Conservation (phyloP, 2,888 invertebrate genomes). For the Leucania comma region DNA sequence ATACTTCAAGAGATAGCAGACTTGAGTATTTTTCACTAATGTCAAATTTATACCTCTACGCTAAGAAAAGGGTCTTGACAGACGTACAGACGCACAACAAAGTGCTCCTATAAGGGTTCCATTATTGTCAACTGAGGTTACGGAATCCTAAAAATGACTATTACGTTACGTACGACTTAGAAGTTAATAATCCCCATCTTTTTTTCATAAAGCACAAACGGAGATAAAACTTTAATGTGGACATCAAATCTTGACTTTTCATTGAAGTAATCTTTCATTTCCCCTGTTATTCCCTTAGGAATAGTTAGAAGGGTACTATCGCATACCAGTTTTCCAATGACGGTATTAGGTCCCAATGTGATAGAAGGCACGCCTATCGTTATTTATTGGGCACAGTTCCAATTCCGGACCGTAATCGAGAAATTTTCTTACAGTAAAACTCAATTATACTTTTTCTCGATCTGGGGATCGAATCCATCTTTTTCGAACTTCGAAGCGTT, state of each 20-base stretch:
- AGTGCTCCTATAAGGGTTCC: no score
- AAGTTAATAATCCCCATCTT: slow-evolving; percentile 16
- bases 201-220: slow-evolving; percentile 29
- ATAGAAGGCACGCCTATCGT: slow-evolving; percentile 62
- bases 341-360: slow-evolving; percentile 55
- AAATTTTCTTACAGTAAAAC: slow-evolving; percentile 60
- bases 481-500: slow-evolving; percentile 17
- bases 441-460: slow-evolving; percentile 60
- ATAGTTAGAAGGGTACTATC: slow-evolving; percentile 48
- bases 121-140: no score
- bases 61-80: no score
- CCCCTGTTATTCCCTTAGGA: slow-evolving; percentile 39
- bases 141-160: no score
- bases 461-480: slow-evolving; percentile 31
- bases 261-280: slow-evolving; percentile 54
- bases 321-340: slow-evolving; percentile 55
- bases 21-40: no score
- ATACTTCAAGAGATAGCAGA: no score
- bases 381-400: slow-evolving; percentile 63
- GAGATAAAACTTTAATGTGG: slow-evolving; percentile 41
- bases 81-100: no score
- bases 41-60: no score
- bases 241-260: slow-evolving; percentile 47
- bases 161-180: not conserved
- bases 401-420: slow-evolving; percentile 57